Percentiles rank a stretch among this genome's conserved stretches.
These are phyloP conservation scores for Catonia carolina DNA, from an alignment of 2,888 invertebrate species.

Conservation along the genomic window DNA sequence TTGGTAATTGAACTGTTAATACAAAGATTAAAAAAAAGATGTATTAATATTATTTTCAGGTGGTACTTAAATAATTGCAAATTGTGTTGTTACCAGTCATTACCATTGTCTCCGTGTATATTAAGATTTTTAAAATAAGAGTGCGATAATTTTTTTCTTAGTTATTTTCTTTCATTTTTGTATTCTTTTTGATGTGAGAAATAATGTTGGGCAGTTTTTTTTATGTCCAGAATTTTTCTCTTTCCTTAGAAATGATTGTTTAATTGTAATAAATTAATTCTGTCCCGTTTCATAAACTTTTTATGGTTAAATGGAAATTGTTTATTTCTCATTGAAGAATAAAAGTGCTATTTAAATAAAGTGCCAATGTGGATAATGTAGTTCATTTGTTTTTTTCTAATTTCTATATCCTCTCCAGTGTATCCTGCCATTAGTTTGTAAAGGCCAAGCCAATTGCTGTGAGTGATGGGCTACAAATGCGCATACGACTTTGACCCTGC, in stretches of 20 bases:
- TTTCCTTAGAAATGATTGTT: conserved; percentile 19
- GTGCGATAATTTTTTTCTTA: no score
- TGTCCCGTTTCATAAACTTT: conserved; percentile 28
- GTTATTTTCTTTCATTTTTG: background rate
- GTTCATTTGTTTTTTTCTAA: background rate
- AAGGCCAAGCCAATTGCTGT: no score
- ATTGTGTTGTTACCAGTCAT: conserved; percentile 29
- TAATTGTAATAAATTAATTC: conserved; percentile 25
- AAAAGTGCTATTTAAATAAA: conserved; percentile 31
- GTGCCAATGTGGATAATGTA: conserved; percentile 29
- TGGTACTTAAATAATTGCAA: conserved; percentile 29
- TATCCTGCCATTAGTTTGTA: no score
- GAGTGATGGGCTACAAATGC: no score
- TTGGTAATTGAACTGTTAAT: conserved; percentile 15
- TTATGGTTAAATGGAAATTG: conserved; percentile 29
- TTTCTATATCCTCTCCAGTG: background rate
- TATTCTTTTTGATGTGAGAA: conserved; percentile 27
- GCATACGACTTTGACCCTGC: no score
- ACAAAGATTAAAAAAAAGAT: no score
- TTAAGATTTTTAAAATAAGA: conserved; percentile 23
- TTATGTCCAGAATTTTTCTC: conserved; percentile 27
- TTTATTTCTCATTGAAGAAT: conserved; percentile 26
- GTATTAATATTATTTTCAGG: conserved; percentile 17
- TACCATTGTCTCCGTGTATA: conserved; percentile 29
- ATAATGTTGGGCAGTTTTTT: conserved; percentile 29